Base-by-base conservation (phyloP, 2,888 invertebrate species). In the Metallyticus violacea region DNA sequence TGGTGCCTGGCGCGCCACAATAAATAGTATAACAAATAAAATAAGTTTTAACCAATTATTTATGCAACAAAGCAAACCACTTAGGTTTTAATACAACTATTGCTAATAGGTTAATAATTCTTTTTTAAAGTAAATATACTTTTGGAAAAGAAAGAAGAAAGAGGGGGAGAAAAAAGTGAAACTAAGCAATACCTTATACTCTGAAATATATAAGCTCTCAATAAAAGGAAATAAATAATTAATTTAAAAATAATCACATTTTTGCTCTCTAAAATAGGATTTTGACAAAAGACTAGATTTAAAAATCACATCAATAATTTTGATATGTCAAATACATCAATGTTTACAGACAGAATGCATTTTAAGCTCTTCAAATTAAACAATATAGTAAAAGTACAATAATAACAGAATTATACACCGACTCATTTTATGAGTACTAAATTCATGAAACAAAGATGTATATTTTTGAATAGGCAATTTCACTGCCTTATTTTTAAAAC, bases 281-380 rank as follows among this genome's bases (percentile, higher is more conserved):
- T 83, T 86, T 86, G 86, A 29, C 81, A 86, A 85, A 86, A 87
- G 87, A 87, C 87, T 87, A 87, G 87, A 86, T 86, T 79, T 84
- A 80, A 85, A 79, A 86, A 87, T 87, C 87, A 87, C 87, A 86
- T 85, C 81, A 84, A 82, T 79, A 88, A 88, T 88, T 88, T 88
- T 87, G 88, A 88, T 88, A 88, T 88, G 88, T 88, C 86, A 88
- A 87, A 88, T 87, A 87, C 84, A 86, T 79, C 85, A 83, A 83
- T 77, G 40, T 62, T 62, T 4, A 77, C 29, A 85, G 79, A 79
- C 30, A 85, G 30, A 79, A 40, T 85, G 28, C 26, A 26, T 85
- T 77, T 76, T 77, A 85, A 77, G 27, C 85, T 85, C 76, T 77
- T 28, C 76, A 85, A 26, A 77, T 77, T 77, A 85, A 62, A 62